phyloP scores from a whole-genome alignment of 2,113 vertebrate species.

The Gavia stellata region DNA sequence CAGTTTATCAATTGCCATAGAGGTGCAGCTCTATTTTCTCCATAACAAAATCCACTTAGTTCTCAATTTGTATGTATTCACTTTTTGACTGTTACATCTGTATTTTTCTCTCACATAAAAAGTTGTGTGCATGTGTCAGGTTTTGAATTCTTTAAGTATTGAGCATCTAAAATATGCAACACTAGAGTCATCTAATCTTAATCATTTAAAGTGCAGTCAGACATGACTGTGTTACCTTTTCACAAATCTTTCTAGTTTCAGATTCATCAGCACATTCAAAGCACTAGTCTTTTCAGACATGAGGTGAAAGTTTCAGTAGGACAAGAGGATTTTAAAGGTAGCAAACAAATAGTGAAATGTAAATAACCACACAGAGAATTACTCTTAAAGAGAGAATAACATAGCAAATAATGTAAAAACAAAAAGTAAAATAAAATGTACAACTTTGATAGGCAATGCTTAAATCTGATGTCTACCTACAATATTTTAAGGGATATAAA shows the following conservation, averaged over 20 bases:
- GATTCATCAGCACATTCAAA: background rate
- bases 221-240: background rate
- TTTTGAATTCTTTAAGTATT: background rate
- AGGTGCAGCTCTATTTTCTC: background rate
- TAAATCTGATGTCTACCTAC: background rate
- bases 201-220: background rate
- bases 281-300: background rate
- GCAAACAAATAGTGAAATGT: background rate
- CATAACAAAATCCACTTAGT: background rate
- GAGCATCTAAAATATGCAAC: background rate
- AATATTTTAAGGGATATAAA: background rate
- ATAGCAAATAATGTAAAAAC: background rate
- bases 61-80: background rate
- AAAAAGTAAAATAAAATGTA: background rate
- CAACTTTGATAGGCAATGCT: background rate
- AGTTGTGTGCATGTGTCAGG: background rate
- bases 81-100: background rate
- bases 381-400: background rate
- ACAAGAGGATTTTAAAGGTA: background rate
- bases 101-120: background rate
- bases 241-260: background rate
- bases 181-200: background rate
- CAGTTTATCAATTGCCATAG: background rate
- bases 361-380: background rate
- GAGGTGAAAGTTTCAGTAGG: background rate